These are phyloP conservation scores for Rutpela maculata DNA, from an alignment of 2,888 invertebrate genomes.

Conservation along the genomic window DNA sequence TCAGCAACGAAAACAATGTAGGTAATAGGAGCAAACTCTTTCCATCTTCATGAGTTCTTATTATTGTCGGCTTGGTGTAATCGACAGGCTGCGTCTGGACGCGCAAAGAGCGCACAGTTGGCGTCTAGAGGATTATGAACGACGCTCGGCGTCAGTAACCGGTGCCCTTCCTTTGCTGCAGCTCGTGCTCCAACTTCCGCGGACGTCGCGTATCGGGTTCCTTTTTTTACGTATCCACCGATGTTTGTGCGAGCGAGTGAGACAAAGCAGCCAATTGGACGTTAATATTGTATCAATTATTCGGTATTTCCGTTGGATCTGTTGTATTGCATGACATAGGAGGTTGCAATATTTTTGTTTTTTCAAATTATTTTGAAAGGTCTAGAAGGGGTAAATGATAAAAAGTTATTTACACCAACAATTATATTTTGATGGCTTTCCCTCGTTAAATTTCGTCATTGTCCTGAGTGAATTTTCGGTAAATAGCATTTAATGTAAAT, in stretches of 20 bases:
- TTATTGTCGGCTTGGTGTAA: not conserved
- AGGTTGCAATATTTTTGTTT: constrained; percentile 5
- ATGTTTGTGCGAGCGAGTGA: constrained; percentile 9
- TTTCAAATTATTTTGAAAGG: not conserved
- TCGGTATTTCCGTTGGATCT: not conserved
- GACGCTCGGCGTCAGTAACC: constrained; percentile 69
- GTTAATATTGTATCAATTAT: not conserved
- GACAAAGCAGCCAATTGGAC: not conserved
- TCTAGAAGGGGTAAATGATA: not conserved
- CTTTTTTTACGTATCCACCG: not conserved
- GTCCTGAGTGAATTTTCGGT: not conserved
- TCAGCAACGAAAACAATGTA: not conserved
- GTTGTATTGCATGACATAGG: not conserved
- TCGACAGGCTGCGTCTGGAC: constrained; percentile 55
- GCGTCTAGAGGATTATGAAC: constrained; percentile 65
- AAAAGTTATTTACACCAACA: not conserved
- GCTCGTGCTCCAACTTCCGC: constrained; percentile 58
- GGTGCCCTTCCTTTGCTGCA: constrained; percentile 62
- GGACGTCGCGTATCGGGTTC: constrained; percentile 28
- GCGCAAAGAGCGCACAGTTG: constrained; percentile 49
- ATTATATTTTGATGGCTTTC: not conserved
- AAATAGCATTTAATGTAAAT: not conserved
- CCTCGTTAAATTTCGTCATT: not conserved
- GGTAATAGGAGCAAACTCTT: not conserved
- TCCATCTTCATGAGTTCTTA: constrained; percentile 1